Evolutionary conservation across 2,113 vertebrate species (phyloP).

Genomic region (Pogona vitticeps): DNA sequence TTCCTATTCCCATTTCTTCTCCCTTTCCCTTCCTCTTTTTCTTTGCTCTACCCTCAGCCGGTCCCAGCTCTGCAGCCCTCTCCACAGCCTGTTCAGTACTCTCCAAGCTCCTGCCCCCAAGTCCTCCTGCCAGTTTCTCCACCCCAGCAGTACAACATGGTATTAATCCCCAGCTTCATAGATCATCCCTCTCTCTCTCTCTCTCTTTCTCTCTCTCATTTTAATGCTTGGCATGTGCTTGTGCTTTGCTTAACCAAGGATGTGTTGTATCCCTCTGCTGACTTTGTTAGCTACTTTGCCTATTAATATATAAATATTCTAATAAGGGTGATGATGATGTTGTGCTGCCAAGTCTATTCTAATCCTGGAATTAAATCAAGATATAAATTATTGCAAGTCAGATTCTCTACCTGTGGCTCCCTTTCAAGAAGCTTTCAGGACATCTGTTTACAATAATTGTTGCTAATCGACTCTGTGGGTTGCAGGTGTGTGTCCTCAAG

Average conservation of each 20-base stretch:
- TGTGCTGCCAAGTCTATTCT: too few relatives aligned
- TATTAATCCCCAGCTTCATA: conserved; percentile 78
- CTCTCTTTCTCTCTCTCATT: not conserved
- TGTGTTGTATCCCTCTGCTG: not conserved
- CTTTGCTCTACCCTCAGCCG: conserved; percentile 76
- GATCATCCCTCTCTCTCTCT: not conserved
- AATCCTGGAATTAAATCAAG: not conserved
- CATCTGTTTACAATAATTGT: not conserved
- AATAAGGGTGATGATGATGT: too few relatives aligned
- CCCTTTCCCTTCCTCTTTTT: conserved; percentile 46
- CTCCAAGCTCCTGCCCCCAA: conserved; percentile 98
- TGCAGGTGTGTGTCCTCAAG: not conserved
- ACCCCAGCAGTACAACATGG: conserved; percentile 99
- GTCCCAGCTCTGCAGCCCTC: conserved; percentile 90
- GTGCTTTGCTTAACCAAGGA: conserved; percentile 51
- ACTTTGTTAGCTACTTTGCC: not conserved
- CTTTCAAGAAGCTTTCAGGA: not conserved
- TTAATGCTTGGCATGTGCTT: conserved; percentile 24
- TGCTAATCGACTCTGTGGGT: not conserved
- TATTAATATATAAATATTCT: too few relatives aligned
- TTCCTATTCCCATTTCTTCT: conserved; percentile 48
- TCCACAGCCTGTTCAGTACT: conserved; percentile 89
- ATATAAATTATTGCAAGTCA: not conserved
- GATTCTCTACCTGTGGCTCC: not conserved
- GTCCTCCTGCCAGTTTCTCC: conserved; percentile 99